phyloP scores from a whole-genome alignment of 1,140 invertebrate genomes.

The Druon quercuslanigerum region DNA sequence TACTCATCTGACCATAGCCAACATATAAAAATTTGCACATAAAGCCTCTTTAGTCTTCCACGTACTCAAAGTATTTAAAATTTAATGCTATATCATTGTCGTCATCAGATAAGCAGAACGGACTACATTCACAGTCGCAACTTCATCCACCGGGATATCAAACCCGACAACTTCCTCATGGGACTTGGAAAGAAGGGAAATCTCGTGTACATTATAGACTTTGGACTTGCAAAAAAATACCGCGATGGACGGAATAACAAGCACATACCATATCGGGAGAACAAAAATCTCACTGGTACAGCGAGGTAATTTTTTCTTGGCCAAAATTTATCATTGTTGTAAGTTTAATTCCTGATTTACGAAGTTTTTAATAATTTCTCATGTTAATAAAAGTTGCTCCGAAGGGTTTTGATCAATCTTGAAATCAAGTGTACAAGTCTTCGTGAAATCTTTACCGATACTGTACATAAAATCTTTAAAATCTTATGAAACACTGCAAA shows the following conservation, averaged over 20 bases:
- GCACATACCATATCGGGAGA: conserved; percentile 99
- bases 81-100: conserved; percentile 37
- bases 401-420: too few species aligned
- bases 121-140: conserved; percentile 98
- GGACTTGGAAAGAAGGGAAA: conserved; percentile 97
- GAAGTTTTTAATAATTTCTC: too few species aligned
- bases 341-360: too few species aligned
- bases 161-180: conserved; percentile 99
- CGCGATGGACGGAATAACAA: conserved; percentile 92
- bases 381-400: too few species aligned
- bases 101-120: conserved; percentile 91
- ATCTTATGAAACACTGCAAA: too few species aligned
- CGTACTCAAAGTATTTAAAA: not conserved
- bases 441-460: too few species aligned
- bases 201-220: conserved; percentile 98
- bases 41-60: conserved; percentile 20
- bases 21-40: conserved; percentile 31
- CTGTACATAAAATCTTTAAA: too few species aligned
- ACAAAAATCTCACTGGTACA: conserved; percentile 98
- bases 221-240: conserved; percentile 98
- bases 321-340: not conserved
- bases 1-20: conserved; percentile 27
- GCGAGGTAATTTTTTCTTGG: conserved; percentile 79
- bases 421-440: too few species aligned
- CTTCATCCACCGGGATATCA: conserved; percentile 98